Percentiles rank a stretch among this genome's conserved stretches.
These are phyloP conservation scores for Troides aeacus DNA, from an alignment of 2,888 invertebrate species.

Conservation along the genomic window DNA sequence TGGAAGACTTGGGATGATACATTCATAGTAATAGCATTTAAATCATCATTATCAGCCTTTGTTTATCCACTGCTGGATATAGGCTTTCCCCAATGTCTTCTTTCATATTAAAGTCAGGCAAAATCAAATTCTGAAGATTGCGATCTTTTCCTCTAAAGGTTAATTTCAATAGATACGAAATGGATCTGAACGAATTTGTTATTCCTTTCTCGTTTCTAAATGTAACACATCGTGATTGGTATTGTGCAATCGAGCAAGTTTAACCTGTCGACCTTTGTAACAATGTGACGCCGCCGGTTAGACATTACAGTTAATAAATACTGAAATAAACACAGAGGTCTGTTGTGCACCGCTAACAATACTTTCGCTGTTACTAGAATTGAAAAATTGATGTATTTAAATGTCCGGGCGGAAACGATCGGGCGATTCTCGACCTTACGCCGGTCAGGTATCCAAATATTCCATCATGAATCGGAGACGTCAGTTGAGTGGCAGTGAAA, in stretches of 20 bases:
- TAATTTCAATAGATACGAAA: no score
- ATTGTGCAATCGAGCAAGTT: conserved; percentile 17
- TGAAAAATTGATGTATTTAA: conserved; percentile 33
- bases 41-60: no score
- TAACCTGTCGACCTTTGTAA: conserved; percentile 33
- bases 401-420: background rate
- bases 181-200: no score
- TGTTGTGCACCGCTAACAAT: conserved; percentile 37
- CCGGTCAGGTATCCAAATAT: conserved; percentile 12
- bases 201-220: background rate
- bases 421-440: conserved; percentile 23
- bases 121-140: no score
- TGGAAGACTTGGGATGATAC: no score
- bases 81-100: no score
- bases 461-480: conserved; percentile 40
- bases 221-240: conserved; percentile 8
- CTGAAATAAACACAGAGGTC: conserved; percentile 25
- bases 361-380: conserved; percentile 55
- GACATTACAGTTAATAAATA: conserved; percentile 33
- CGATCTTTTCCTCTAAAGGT: no score
- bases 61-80: no score
- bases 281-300: conserved; percentile 52
- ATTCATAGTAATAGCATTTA: no score
- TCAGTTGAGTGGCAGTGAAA: conserved; percentile 65
- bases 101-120: no score